These are phyloP conservation scores for Criorhina ranunculi DNA, from an alignment of 2,888 invertebrate genomes.

Conservation along the genomic window DNA sequence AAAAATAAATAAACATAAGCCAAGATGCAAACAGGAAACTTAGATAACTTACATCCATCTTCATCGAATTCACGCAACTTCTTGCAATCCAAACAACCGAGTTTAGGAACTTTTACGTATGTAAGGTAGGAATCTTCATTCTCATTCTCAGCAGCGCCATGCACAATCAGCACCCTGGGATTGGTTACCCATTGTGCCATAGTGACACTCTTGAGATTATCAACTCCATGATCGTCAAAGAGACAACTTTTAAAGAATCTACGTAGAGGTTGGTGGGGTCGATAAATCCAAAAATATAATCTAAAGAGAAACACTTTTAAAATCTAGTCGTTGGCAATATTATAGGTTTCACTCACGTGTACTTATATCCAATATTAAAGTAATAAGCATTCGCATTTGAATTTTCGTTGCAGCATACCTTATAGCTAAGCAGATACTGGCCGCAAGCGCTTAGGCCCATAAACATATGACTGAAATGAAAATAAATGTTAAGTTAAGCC, in stretches of 20 bases:
- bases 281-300: constrained; percentile 84
- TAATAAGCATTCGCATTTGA: constrained; percentile 85
- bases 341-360: constrained; percentile 85
- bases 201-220: constrained; percentile 87
- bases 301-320: constrained; percentile 73
- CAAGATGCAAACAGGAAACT: neutral
- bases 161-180: constrained; percentile 86
- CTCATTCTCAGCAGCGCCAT: constrained; percentile 85
- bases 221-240: constrained; percentile 87
- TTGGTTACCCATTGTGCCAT: constrained; percentile 88
- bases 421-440: constrained; percentile 95
- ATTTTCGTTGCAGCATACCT: constrained; percentile 86
- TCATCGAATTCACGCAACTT: constrained; percentile 84
- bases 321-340: neutral
- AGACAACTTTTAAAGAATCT: constrained; percentile 86
- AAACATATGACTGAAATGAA: constrained; percentile 91
- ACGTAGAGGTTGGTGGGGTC: constrained; percentile 83
- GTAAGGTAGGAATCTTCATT: constrained; percentile 84
- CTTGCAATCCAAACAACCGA: constrained; percentile 88
- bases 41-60: constrained; percentile 83
- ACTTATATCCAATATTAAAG: constrained; percentile 87
- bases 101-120: constrained; percentile 86
- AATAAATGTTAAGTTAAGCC: constrained; percentile 26
- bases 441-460: constrained; percentile 98
- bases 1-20: neutral